Evolutionary conservation across 2,888 invertebrate genomes (phyloP).

Genomic region (Plusia festucae): DNA sequence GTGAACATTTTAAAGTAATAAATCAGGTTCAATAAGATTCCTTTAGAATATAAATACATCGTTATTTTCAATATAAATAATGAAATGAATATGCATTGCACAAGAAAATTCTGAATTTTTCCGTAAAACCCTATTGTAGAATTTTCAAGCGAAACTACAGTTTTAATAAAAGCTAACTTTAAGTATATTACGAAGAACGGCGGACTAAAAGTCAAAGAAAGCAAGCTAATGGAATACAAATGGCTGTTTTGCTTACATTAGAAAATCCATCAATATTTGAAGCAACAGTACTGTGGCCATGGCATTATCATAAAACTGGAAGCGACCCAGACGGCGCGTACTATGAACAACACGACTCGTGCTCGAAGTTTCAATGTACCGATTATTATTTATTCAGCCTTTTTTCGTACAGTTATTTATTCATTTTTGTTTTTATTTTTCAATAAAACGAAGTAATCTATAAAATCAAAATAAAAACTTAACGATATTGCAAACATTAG

Average conservation of each 20-base stretch:
- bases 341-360: neutral
- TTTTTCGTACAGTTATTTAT: too few species aligned
- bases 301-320: conserved; percentile 51
- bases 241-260: conserved; percentile 78
- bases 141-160: conserved; percentile 12
- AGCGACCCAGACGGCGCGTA: conserved; percentile 15
- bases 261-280: conserved; percentile 80
- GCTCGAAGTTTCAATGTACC: neutral
- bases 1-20: too few species aligned
- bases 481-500: too few species aligned
- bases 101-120: conserved; percentile 22
- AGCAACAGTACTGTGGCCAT: conserved; percentile 52
- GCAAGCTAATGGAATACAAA: conserved; percentile 81
- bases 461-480: too few species aligned
- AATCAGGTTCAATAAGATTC: too few species aligned
- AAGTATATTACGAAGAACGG: conserved; percentile 45
- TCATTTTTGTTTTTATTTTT: neutral
- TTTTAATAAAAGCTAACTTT: conserved; percentile 30
- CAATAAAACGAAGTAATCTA: too few species aligned
- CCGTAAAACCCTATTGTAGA: conserved; percentile 9
- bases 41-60: conserved; percentile 8
- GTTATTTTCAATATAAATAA: conserved; percentile 20
- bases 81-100: conserved; percentile 30
- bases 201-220: conserved; percentile 64
- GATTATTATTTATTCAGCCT: neutral